A percentile compares a stretch with the other conserved stretches of the same genome.
phyloP scores from a whole-genome alignment of 2,888 invertebrate genomes.

The Cenopis cana region DNA sequence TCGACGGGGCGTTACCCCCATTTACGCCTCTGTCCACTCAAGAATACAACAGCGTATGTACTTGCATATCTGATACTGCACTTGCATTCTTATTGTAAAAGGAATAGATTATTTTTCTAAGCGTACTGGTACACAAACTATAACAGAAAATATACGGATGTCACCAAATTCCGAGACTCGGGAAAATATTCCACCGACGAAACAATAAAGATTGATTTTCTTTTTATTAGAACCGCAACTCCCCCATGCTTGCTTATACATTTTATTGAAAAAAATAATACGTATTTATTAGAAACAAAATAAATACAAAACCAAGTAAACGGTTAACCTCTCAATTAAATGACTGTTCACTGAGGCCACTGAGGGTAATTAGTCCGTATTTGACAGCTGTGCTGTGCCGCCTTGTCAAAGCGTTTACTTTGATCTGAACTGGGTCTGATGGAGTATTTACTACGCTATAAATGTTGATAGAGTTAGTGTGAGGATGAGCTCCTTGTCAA shows the following conservation, averaged over 20 bases:
- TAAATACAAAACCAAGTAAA: not conserved
- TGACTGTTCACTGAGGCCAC: constrained; percentile 11
- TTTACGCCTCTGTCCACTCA: not conserved
- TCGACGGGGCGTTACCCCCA: constrained; percentile 15
- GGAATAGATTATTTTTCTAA: not conserved
- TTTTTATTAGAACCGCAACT: too few relatives aligned
- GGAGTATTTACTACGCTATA: constrained; percentile 5
- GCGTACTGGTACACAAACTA: not conserved
- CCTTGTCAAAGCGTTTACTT: constrained; percentile 2
- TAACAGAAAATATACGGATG: too few relatives aligned
- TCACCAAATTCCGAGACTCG: too few relatives aligned
- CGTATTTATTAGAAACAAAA: not conserved
- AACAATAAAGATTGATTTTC: too few relatives aligned
- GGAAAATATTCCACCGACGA: too few relatives aligned
- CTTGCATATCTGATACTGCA: not conserved
- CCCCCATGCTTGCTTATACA: too few relatives aligned
- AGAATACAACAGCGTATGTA: not conserved
- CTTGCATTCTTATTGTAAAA: not conserved
- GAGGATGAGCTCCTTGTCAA: too few relatives aligned
- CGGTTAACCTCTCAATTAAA: constrained; percentile 11
- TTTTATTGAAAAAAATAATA: too few relatives aligned
- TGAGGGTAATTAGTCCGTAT: constrained; percentile 19
- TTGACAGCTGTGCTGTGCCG: constrained; percentile 17
- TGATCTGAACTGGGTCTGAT: constrained; percentile 17
- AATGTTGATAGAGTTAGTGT: not conserved